Conservation (phyloP, 2,888 invertebrate species). For the Dicranocentrus wangi region DNA sequence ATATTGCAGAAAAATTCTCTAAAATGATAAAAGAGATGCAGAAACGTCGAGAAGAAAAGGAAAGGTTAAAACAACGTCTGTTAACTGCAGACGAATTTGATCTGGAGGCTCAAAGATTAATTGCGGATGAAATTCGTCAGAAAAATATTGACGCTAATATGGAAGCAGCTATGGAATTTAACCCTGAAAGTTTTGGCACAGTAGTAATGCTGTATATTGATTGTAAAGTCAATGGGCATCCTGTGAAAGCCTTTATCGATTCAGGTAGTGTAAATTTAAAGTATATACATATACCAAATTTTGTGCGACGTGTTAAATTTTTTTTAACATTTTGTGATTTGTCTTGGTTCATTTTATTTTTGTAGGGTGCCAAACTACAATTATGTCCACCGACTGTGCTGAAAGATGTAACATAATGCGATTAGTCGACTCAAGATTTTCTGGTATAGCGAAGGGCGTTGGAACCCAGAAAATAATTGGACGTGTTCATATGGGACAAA, state of each 20-base stretch:
- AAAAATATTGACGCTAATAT: slow-evolving; percentile 98
- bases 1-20: slow-evolving; percentile 87
- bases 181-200: slow-evolving; percentile 98
- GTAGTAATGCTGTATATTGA: slow-evolving; percentile 98
- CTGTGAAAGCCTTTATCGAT: slow-evolving; percentile 98
- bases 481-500: slow-evolving; percentile 96
- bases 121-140: slow-evolving; percentile 95
- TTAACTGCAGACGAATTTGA: slow-evolving; percentile 96
- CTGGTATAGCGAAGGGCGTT: slow-evolving; percentile 97
- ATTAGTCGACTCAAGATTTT: slow-evolving; percentile 85
- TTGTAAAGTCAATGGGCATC: slow-evolving; percentile 96
- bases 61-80: slow-evolving; percentile 88
- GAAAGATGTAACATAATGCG: slow-evolving; percentile 94
- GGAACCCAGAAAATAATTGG: slow-evolving; percentile 97
- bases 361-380: slow-evolving; percentile 93
- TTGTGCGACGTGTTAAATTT: too few relatives aligned
- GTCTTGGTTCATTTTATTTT: slow-evolving; percentile 1
- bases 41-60: slow-evolving; percentile 85
- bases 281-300: too few relatives aligned
- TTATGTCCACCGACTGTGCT: slow-evolving; percentile 97
- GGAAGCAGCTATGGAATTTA: slow-evolving; percentile 98
- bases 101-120: slow-evolving; percentile 93
- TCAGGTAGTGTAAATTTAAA: too few relatives aligned
- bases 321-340: too few relatives aligned
- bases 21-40: slow-evolving; percentile 88